A percentile compares a stretch with the other conserved stretches of the same genome.
Conservation (phyloP, 2,797 vertebrate species). For the Siniperca scherzeri region DNA sequence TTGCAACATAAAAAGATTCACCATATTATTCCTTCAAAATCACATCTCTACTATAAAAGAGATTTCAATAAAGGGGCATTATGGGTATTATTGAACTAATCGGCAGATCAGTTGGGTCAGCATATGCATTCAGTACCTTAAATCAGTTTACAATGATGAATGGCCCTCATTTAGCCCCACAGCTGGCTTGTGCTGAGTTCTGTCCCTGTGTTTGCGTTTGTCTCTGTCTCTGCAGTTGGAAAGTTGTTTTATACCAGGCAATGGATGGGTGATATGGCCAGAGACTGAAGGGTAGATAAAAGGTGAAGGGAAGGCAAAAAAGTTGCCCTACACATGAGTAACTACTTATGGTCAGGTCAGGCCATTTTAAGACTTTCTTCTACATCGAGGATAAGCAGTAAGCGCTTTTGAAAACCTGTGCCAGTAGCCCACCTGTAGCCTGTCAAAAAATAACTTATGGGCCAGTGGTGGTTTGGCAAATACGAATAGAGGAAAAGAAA, state of each 20-base stretch:
- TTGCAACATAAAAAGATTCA: constrained; percentile 16
- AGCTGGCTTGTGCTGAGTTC: constrained; percentile 69
- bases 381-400: constrained; percentile 3
- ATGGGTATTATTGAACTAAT: constrained; percentile 72
- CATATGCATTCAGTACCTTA: constrained; percentile 76
- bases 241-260: constrained; percentile 42
- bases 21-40: constrained; percentile 42
- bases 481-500: constrained; percentile 29
- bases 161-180: constrained; percentile 73
- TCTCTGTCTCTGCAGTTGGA: constrained; percentile 30
- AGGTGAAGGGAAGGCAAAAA: not conserved
- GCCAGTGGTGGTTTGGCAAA: constrained; percentile 36
- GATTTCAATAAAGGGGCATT: constrained; percentile 18
- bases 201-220: constrained; percentile 55
- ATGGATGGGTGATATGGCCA: constrained; percentile 9
- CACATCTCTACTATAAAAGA: constrained; percentile 40
- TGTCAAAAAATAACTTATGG: constrained; percentile 24
- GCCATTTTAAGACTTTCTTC: not conserved
- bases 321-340: not conserved
- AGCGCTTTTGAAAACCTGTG: constrained; percentile 4
- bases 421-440: constrained; percentile 52
- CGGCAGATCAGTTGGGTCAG: constrained; percentile 71
- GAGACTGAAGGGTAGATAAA: not conserved
- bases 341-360: not conserved
- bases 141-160: constrained; percentile 84